These are phyloP conservation scores for Pachyramphus minor DNA, from an alignment of 2,113 vertebrate species.

Conservation along the genomic window DNA sequence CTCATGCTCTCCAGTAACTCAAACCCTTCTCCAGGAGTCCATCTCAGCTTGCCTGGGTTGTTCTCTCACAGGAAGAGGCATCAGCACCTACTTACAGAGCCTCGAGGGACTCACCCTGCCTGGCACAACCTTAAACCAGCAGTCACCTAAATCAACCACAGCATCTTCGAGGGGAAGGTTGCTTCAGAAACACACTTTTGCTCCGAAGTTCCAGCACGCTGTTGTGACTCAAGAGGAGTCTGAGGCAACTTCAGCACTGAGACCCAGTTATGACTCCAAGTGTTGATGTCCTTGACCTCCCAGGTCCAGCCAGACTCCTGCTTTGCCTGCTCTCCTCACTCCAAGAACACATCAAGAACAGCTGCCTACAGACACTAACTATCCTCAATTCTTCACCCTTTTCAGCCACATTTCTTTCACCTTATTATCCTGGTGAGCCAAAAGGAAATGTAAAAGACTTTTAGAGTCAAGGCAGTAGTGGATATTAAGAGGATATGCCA, in stretches of 20 bases:
- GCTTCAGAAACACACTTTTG: background rate
- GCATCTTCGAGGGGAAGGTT: background rate
- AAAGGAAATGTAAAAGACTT: background rate
- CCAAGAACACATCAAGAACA: background rate
- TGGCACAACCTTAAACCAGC: background rate
- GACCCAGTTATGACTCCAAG: background rate
- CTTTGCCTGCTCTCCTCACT: background rate
- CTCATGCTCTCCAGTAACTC: background rate
- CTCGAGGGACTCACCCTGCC: background rate
- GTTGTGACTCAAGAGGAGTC: background rate
- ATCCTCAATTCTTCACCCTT: background rate
- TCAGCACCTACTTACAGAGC: background rate
- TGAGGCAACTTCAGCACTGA: background rate
- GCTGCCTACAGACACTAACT: background rate
- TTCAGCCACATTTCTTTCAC: background rate
- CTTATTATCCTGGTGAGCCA: background rate
- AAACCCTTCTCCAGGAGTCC: background rate
- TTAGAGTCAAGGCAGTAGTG: background rate
- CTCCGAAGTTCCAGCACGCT: background rate
- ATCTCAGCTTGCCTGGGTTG: background rate
- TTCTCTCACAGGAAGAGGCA: background rate
- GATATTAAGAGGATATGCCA: accelerated
- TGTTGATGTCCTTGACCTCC: background rate
- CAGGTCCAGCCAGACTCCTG: accelerated
- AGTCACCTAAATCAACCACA: accelerated